Evolutionary conservation across 2,888 invertebrate species (phyloP), one percentile per base, ranked within the genome.

Genomic region (Meta bourneti): DNA sequence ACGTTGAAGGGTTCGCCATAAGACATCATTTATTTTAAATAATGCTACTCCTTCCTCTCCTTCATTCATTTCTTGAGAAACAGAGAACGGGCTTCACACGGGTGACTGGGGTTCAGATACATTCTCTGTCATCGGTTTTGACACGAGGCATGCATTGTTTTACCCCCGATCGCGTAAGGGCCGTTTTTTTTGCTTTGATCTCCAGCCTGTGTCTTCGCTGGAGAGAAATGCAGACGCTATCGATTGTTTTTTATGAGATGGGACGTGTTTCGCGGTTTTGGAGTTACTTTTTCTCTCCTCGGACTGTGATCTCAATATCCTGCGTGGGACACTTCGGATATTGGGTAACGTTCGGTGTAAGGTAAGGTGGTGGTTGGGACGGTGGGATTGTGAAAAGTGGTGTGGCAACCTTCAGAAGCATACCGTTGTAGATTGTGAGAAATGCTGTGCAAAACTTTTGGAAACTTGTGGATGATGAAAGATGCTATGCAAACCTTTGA

Each of bases 11-110:
- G 61, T 83, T 83, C 52, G 83, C 83, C 89, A 78, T 89, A 89
- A 89, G 89, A 89, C 89, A 89, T 89, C 89, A 89, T 89, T 89
- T 89, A 89, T 89, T 89, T 89, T 83, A 89, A 89, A 89, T 89
- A 89, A 89, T 89, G 89, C 82, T 75, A 52, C 82, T n/a, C 78
- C 70, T n/a, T 69, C 54, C 84, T 34, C 34, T 13, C 71, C 54
- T 20, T n/a, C 82, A 13, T 77, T 89, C 81, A 75, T 81, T 89
- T 89, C 71, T 83, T 51, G 16, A 81, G 89, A 89, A 89, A 89
- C 89, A 77, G 89, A 82, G 82, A 81, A 81, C 89, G 71, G 86
- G 61, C 49, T 74, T 75, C 70, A 69, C 83, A 89, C 78, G 89
- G 89, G n/a, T 83, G 89, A 71, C 89, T 89, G 89, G 34, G 78